Conservation (phyloP, 2,888 invertebrate genomes). For the Salpingus planirostris region DNA sequence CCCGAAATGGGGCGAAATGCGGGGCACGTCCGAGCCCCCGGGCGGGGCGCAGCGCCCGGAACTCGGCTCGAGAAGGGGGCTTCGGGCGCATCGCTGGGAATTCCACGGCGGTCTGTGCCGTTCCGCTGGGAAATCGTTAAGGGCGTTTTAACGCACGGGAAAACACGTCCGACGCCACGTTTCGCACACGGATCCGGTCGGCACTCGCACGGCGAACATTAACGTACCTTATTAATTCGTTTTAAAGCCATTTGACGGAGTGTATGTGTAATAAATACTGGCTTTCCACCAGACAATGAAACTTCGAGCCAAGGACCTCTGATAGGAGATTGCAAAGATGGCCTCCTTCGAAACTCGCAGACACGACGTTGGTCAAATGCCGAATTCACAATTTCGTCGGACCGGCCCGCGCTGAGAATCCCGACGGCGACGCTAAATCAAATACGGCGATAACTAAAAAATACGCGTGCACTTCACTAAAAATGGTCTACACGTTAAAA, state of each 20-base stretch:
- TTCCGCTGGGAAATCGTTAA: slow-evolving; percentile 53
- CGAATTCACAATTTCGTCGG: slow-evolving; percentile 16
- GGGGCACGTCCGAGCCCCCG: too few relatives aligned
- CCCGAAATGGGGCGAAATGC: too few relatives aligned
- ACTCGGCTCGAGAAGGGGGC: too few relatives aligned
- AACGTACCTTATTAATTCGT: slow-evolving; percentile 92
- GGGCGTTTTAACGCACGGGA: slow-evolving; percentile 43
- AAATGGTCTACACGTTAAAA: too few relatives aligned
- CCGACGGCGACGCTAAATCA: too few relatives aligned
- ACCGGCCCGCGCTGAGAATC: too few relatives aligned
- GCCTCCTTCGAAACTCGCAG: slow-evolving; percentile 71
- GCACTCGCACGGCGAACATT: slow-evolving; percentile 30
- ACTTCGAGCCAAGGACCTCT: slow-evolving; percentile 77
- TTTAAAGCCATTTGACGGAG: slow-evolving; percentile 85
- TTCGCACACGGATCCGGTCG: slow-evolving; percentile 18
- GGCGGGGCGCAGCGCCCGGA: too few relatives aligned
- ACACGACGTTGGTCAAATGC: slow-evolving; percentile 62
- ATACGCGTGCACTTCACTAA: too few relatives aligned
- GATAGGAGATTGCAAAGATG: slow-evolving; percentile 81
- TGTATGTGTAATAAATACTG: slow-evolving; percentile 63
- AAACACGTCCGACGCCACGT: slow-evolving; percentile 20
- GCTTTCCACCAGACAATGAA: slow-evolving; percentile 74
- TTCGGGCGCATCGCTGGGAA: neutral
- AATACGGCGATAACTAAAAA: slow-evolving; percentile 22
- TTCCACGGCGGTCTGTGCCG: slow-evolving; percentile 27